Base-by-base conservation (phyloP, 2,797 vertebrate genomes). In the Sebastolobus alascanus region DNA sequence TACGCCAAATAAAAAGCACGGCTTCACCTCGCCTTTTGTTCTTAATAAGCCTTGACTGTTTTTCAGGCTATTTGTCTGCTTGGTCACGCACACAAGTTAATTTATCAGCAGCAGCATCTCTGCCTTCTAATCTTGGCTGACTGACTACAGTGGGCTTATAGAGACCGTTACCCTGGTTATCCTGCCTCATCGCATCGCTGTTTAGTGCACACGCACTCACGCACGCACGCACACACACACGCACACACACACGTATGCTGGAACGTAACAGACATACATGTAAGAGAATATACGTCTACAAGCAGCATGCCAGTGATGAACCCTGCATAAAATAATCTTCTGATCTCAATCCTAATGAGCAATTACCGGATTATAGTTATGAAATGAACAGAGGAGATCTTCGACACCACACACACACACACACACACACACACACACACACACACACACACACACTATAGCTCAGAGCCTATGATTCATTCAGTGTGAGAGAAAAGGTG, bases 291-390 rank as follows among this genome's bases (percentile, higher is more conserved):
- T 64, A 84, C 16, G 33, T 37, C 22, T 13, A 40, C 69, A 81
- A 72, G 60, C 58, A 66, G 67, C 43, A 35, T 27, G 67, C 52
- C 46, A 82, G 59, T 66, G 73, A 88, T 84, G 83, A 93, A 84
- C 79, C 71, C 82, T 76, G 82, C 82, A 77, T 76, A 76, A 88
- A 88, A 86, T 90, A 86, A 92, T 93, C 92, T 89, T 78, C 84
- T 85, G 83, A 93, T 94, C 89, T 83, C 88, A 84, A 86, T 93
- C 90, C 71, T 93, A 93, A 93, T 93, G 88, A 91, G 92, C 82
- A 93, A 92, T 92, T 92, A 92, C 74, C 7, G 68, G 87, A 92
- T 93, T 87, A 92, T 73, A 78, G 84, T 67, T 79, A 86, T 66
- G 55, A 89, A 89, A 83, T 78, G 75, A 90, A 80, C 71, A 74